Evolutionary conservation across 2,113 vertebrate genomes (phyloP).

Genomic region (Podarcis cretensis): DNA sequence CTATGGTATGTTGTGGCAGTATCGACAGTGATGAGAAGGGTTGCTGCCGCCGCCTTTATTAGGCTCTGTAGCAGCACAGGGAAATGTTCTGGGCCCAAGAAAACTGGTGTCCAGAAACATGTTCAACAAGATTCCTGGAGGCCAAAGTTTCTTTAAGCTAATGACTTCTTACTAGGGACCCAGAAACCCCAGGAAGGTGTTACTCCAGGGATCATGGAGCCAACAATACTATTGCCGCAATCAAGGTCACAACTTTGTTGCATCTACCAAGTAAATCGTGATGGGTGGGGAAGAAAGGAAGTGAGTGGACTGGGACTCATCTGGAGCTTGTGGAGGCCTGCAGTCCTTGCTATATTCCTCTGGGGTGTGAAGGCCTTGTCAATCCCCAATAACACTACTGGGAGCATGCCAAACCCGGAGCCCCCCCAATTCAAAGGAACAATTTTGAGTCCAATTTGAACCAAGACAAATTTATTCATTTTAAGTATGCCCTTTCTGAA

Average conservation of each 20-base stretch:
- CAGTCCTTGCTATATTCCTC: not conserved
- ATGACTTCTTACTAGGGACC: not conserved
- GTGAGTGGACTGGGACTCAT: too few species aligned
- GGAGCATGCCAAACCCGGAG: not conserved
- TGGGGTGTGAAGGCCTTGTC: too few species aligned
- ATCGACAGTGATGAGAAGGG: not conserved
- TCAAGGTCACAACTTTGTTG: not conserved
- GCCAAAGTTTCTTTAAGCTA: not conserved
- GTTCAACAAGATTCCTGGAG: not conserved
- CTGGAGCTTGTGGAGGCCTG: not conserved
- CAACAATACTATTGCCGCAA: not conserved
- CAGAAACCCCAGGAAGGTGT: not conserved
- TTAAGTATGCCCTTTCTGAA: not conserved
- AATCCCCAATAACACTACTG: not conserved
- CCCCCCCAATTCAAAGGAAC: not conserved
- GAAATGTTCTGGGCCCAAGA: conserved; percentile 5
- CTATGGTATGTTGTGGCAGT: not conserved
- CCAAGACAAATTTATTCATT: not conserved
- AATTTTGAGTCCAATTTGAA: not conserved
- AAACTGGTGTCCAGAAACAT: not conserved
- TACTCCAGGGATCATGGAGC: not conserved
- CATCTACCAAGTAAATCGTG: too few species aligned
- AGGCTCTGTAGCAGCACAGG: not conserved
- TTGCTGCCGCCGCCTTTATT: not conserved
- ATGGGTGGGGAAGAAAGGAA: too few species aligned